Evolutionary conservation across 2,888 invertebrate genomes (phyloP).

Genomic region (Hanleya hanleyi): DNA sequence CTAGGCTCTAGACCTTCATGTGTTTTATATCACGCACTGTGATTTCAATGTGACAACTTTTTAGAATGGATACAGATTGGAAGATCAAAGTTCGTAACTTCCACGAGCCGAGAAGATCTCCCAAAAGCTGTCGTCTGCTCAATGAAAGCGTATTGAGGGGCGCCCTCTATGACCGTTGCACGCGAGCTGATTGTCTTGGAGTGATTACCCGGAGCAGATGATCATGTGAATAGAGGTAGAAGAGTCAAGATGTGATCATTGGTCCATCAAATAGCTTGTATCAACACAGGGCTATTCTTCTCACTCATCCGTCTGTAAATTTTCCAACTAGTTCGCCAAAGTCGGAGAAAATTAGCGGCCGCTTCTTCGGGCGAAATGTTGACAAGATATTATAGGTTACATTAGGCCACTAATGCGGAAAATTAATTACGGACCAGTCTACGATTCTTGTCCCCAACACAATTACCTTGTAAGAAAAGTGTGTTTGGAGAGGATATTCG

Average conservation of each 20-base stretch:
- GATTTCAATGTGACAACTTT: no score
- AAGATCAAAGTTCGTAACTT: no score
- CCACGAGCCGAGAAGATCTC: no score
- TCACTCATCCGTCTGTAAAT: neutral
- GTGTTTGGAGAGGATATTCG: slow-evolving; percentile 10
- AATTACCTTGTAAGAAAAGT: slow-evolving; percentile 13
- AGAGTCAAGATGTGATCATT: neutral
- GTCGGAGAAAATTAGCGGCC: neutral
- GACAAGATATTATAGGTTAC: slow-evolving; percentile 12
- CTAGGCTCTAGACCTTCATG: no score
- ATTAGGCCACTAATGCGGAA: slow-evolving; percentile 10
- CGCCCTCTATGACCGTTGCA: neutral
- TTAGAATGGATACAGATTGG: no score
- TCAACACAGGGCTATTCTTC: slow-evolving; percentile 2
- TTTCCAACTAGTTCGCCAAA: neutral
- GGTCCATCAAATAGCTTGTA: neutral
- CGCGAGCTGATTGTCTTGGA: neutral
- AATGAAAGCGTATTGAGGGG: no score
- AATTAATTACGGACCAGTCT: slow-evolving; percentile 7
- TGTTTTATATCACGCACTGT: no score
- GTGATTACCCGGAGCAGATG: neutral
- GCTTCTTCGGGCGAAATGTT: slow-evolving; percentile 7
- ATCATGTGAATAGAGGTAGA: no score
- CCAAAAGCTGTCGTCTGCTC: no score
- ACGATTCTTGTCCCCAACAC: slow-evolving; percentile 6